A percentile compares a stretch with the other conserved stretches of the same genome.
Evolutionary conservation across 2,888 invertebrate genomes (phyloP).

Genomic region (Xestia ashworthii): DNA sequence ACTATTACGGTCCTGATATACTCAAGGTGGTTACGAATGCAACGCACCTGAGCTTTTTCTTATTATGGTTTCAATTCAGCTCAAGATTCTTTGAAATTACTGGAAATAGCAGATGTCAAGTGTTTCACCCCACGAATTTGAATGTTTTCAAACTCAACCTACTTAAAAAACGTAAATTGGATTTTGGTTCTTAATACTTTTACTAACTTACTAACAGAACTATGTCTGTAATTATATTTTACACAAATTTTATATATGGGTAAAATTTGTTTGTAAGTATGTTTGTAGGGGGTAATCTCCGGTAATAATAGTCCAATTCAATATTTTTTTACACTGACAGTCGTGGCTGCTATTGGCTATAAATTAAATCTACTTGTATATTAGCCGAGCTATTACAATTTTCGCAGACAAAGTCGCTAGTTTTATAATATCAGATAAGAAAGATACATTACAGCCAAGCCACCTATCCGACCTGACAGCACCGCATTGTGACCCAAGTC

Average conservation of each 20-base stretch:
- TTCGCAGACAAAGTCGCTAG: too few relatives aligned
- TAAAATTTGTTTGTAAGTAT: too few relatives aligned
- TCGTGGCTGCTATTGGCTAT: too few relatives aligned
- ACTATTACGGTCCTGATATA: too few relatives aligned
- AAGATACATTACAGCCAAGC: background rate
- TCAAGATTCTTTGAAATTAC: background rate
- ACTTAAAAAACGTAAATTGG: background rate
- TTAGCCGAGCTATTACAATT: too few relatives aligned
- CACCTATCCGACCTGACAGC: background rate
- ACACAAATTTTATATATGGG: too few relatives aligned
- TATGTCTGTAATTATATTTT: background rate
- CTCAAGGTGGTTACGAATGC: background rate
- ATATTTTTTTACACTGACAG: too few relatives aligned
- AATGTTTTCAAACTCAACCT: background rate
- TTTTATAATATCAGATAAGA: background rate
- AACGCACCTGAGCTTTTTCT: background rate
- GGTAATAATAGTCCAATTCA: too few relatives aligned
- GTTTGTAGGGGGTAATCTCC: too few relatives aligned
- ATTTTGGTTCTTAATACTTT: background rate
- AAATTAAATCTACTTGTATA: too few relatives aligned
- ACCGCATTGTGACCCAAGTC: constrained; percentile 19
- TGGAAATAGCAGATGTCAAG: background rate
- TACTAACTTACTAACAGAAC: background rate
- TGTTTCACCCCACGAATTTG: background rate
- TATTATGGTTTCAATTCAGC: background rate